Evolutionary conservation across 2,888 invertebrate species (phyloP).

Genomic region (Endotricha flammealis): DNA sequence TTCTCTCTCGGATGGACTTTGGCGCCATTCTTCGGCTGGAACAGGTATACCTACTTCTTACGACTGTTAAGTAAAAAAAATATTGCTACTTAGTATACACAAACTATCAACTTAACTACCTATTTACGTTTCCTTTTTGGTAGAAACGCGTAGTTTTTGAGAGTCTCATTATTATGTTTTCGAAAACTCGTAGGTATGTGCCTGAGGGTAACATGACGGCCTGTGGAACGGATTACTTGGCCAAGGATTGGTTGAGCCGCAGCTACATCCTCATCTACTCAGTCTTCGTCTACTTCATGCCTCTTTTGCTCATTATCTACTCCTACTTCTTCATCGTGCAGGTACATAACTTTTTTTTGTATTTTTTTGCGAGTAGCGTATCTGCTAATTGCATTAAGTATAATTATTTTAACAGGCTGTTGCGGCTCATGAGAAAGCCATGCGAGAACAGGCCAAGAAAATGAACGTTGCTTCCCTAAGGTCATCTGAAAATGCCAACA

Average conservation of each 20-base stretch:
- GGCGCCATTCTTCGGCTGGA: slow-evolving; percentile 93
- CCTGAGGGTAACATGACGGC: slow-evolving; percentile 97
- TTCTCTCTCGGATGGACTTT: slow-evolving; percentile 89
- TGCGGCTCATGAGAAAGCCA: slow-evolving; percentile 88
- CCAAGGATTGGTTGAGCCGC: slow-evolving; percentile 84
- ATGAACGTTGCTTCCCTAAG: slow-evolving; percentile 94
- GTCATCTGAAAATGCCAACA: slow-evolving; percentile 85
- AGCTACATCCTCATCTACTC: slow-evolving; percentile 89
- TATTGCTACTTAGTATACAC: no score
- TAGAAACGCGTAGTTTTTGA: no score
- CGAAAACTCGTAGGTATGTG: slow-evolving; percentile 85
- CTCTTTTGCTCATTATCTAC: slow-evolving; percentile 88
- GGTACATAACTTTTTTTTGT: slow-evolving; percentile 50
- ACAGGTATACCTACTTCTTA: slow-evolving; percentile 71
- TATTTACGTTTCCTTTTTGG: no score
- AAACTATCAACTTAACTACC: no score
- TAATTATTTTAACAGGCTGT: slow-evolving; percentile 79
- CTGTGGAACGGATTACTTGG: slow-evolving; percentile 93
- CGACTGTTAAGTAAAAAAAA: no score
- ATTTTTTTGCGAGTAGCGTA: neutral
- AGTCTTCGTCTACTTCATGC: slow-evolving; percentile 86
- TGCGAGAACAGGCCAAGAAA: slow-evolving; percentile 95
- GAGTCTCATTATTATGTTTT: no score
- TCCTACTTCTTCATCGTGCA: slow-evolving; percentile 93
- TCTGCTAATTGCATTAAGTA: neutral